These are phyloP conservation scores for Karalla daura DNA, from an alignment of 2,797 vertebrate genomes.

Conservation along the genomic window DNA sequence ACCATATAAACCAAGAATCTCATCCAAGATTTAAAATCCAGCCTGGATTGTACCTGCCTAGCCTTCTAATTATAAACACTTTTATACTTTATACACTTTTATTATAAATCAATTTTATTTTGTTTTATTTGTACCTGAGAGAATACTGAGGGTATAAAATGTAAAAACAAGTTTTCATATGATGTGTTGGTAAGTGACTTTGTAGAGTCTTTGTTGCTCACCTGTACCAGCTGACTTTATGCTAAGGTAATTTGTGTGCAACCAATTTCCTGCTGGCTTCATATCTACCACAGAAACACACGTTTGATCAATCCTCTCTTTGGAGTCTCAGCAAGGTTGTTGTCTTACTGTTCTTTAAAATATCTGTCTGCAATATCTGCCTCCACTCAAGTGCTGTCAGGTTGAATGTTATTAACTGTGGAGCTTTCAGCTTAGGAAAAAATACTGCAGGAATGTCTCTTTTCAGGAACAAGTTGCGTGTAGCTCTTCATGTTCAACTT, in stretches of 20 bases:
- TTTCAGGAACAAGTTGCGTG: neutral
- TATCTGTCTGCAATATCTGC: neutral
- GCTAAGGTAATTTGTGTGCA: neutral
- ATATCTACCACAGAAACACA: neutral
- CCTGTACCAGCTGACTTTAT: no score
- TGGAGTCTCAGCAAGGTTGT: neutral
- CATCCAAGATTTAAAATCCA: no score
- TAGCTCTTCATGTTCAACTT: neutral
- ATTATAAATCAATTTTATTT: no score
- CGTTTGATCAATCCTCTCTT: neutral
- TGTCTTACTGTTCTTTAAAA: neutral
- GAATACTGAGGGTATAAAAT: no score
- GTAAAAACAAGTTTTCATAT: no score
- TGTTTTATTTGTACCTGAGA: no score
- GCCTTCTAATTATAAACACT: no score
- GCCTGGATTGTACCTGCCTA: no score
- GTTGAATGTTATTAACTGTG: neutral
- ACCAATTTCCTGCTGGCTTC: neutral
- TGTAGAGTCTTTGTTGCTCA: no score
- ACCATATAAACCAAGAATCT: no score
- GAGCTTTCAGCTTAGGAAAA: neutral
- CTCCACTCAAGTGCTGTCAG: neutral
- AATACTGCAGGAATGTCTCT: neutral
- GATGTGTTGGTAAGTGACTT: no score
- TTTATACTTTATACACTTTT: no score